Evolutionary conservation across 2,113 vertebrate species (phyloP).

Genomic region (Antechinus flavipes): DNA sequence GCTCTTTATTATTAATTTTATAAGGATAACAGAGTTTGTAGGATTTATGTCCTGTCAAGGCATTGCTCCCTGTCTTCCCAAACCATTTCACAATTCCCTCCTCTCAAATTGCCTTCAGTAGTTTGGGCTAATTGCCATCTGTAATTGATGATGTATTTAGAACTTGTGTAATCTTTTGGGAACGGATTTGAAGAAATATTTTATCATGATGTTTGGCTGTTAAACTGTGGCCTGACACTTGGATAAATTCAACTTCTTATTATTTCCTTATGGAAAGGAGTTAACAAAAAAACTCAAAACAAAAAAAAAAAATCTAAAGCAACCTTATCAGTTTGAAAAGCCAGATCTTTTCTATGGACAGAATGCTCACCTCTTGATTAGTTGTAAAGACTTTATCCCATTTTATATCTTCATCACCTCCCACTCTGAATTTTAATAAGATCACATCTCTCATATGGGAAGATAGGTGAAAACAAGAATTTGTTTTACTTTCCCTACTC

Average conservation of each 20-base stretch:
- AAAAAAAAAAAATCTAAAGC: neutral
- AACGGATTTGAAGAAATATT: neutral
- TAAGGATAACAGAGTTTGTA: neutral
- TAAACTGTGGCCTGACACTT: neutral
- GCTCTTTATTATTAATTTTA: neutral
- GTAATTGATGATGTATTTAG: neutral
- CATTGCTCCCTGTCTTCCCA: neutral
- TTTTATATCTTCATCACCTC: neutral
- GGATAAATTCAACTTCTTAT: neutral
- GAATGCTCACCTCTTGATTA: conserved; percentile 18
- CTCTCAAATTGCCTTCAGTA: neutral
- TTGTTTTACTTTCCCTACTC: conserved; percentile 55
- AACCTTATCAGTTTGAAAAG: conserved; percentile 10
- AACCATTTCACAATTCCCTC: neutral
- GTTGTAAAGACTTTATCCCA: conserved; percentile 39
- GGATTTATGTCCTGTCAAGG: neutral
- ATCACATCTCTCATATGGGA: neutral
- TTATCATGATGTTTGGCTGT: neutral
- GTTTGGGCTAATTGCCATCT: neutral
- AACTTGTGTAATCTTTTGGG: neutral
- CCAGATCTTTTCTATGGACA: neutral
- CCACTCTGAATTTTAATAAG: neutral
- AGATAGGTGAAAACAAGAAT: conserved; percentile 20
- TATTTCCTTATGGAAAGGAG: conserved; percentile 12
- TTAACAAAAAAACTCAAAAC: neutral